Evolutionary conservation across 2,888 invertebrate genomes (phyloP), one percentile per base, ranked within the genome.

Genomic region (Girardia tigrina): DNA sequence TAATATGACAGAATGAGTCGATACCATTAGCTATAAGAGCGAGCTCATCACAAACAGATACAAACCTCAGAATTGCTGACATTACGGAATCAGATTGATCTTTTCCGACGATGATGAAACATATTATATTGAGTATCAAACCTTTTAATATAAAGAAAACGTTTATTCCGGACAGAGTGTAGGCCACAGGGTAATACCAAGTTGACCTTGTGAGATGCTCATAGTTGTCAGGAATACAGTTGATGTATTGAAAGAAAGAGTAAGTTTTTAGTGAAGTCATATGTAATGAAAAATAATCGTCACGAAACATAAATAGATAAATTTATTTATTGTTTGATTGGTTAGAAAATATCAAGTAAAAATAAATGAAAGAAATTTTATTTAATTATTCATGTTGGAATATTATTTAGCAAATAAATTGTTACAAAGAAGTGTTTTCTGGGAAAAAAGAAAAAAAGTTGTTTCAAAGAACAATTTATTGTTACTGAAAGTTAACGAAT

Each of bases 211-310:
- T 4, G 2, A 56, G n/a, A 56, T 56, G 56, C 4, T 4, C 56
- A 56, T 56, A 56, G 23, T 56, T n/a, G n/a, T 56, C 56, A 2
- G 56, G 56, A 56, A 56, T 56, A 56, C 56, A 56, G 23, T 56
- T n/a, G n/a, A 56, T 56, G n/a, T 56, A 4, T n/a, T 16, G 4
- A 56, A 8, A 56, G 56, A 56, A 56, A 56, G 56, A 56, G 23
- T 56, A 56, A 56, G 20, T 23, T 12, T 12, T 36, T 36, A 12
- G 36, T 56, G 56, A 56, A 56, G 56, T 56, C 56, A 56, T 56
- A n/a, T n/a, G n/a, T n/a, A n/a, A n/a, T n/a, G n/a, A n/a, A n/a
- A n/a, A n/a, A n/a, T n/a, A n/a, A n/a, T n/a, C n/a, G n/a, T n/a
- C n/a, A n/a, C n/a, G n/a, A n/a, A n/a, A n/a, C n/a, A n/a, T n/a